Conservation (phyloP, 2,113 vertebrate genomes). For the Orthonyx spaldingii region DNA sequence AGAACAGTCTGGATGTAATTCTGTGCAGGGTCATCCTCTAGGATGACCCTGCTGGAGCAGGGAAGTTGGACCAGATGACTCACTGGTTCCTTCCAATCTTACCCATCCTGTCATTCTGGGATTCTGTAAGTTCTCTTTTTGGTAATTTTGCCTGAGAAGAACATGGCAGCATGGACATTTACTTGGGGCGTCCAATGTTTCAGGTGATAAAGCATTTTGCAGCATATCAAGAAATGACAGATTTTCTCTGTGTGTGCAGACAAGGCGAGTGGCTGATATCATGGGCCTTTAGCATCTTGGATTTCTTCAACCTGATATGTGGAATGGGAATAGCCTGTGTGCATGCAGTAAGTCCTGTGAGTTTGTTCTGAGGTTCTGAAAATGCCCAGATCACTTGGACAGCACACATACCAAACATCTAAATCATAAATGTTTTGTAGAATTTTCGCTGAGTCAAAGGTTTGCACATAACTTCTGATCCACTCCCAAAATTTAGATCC, state of each 20-base stretch:
- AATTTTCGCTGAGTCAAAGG: neutral
- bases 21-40: neutral
- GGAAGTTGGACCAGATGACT: neutral
- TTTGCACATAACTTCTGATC: neutral
- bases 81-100: neutral
- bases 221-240: neutral
- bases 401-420: neutral
- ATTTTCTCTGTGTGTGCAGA: neutral
- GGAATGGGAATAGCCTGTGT: neutral
- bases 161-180: neutral
- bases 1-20: neutral
- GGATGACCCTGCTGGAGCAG: neutral
- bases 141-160: neutral
- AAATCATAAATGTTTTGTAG: neutral
- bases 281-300: neutral
- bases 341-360: neutral
- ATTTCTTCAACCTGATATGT: neutral
- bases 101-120: neutral
- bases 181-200: neutral
- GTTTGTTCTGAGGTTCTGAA: neutral
- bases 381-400: accelerated
- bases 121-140: neutral
- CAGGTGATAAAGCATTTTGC: neutral
- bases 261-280: accelerated
- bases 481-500: neutral